Percentiles rank a stretch among this genome's conserved stretches.
Conservation (phyloP, 2,797 vertebrate species). For the Anas acuta region DNA sequence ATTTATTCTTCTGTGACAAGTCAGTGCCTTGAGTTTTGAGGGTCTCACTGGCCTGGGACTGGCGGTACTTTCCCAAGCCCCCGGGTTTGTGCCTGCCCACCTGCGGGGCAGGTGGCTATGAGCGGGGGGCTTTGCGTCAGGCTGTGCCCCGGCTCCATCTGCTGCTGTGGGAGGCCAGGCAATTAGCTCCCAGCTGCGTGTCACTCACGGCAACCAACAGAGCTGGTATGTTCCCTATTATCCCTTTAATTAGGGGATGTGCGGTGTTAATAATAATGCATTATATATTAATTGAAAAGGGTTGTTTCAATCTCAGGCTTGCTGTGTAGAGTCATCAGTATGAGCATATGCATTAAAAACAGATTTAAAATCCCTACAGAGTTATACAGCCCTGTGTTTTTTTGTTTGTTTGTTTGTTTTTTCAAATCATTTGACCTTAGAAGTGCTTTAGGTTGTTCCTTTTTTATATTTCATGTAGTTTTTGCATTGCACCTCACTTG, state of each 20-base stretch:
- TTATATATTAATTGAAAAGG: background rate
- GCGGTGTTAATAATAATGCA: background rate
- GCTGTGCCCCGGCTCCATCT: background rate
- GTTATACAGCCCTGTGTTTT: background rate
- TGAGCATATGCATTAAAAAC: background rate
- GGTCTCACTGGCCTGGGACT: background rate
- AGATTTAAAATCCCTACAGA: background rate
- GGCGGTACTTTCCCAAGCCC: background rate
- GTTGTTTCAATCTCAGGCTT: background rate
- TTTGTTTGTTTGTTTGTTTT: background rate
- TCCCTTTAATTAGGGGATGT: slow-evolving; percentile 18
- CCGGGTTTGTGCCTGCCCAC: background rate
- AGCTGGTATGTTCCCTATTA: slow-evolving; percentile 1
- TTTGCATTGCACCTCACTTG: background rate
- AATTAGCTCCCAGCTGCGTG: background rate
- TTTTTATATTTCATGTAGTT: background rate
- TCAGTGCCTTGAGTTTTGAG: background rate
- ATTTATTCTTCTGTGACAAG: background rate
- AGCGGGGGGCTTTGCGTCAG: background rate
- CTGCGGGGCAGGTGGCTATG: background rate
- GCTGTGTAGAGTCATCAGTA: background rate
- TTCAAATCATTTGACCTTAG: background rate
- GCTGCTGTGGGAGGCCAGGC: background rate
- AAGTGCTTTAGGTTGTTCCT: background rate
- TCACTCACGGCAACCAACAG: background rate